Evolutionary conservation across 1,140 invertebrate genomes (phyloP).

Genomic region (Neodiprion lecontei): DNA sequence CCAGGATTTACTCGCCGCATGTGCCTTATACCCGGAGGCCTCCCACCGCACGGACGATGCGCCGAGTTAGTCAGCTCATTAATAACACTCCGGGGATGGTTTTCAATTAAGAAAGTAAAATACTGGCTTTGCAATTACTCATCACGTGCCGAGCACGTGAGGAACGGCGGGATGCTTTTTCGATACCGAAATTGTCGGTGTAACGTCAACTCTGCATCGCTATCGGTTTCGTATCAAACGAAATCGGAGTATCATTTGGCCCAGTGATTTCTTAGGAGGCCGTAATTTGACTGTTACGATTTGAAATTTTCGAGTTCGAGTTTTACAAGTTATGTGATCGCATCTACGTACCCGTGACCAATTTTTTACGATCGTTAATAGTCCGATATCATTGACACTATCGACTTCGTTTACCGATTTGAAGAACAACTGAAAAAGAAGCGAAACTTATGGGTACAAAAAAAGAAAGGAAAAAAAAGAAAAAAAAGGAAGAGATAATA

Average conservation of each 20-base stretch:
- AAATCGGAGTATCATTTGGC: neutral
- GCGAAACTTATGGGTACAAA: no score
- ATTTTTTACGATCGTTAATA: no score
- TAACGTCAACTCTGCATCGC: neutral
- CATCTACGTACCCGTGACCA: no score
- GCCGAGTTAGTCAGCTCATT: slow-evolving; percentile 10
- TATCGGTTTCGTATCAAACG: neutral
- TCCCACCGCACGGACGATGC: neutral
- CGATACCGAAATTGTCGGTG: neutral
- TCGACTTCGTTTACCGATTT: no score
- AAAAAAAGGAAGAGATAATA: no score
- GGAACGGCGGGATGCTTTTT: neutral
- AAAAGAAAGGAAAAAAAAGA: no score
- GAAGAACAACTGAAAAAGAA: no score
- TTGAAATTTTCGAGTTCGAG: no score
- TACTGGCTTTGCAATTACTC: neutral
- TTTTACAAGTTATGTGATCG: no score
- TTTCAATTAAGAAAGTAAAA: slow-evolving; percentile 18
- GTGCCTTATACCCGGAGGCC: neutral
- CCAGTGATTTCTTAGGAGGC: no score
- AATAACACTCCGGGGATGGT: slow-evolving; percentile 13
- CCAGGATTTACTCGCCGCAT: neutral
- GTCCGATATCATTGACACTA: no score
- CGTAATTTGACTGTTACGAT: no score
- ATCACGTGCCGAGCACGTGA: slow-evolving; percentile 8